Evolutionary conservation across 2,888 invertebrate genomes (phyloP).

Genomic region (Lathronympha strigana): DNA sequence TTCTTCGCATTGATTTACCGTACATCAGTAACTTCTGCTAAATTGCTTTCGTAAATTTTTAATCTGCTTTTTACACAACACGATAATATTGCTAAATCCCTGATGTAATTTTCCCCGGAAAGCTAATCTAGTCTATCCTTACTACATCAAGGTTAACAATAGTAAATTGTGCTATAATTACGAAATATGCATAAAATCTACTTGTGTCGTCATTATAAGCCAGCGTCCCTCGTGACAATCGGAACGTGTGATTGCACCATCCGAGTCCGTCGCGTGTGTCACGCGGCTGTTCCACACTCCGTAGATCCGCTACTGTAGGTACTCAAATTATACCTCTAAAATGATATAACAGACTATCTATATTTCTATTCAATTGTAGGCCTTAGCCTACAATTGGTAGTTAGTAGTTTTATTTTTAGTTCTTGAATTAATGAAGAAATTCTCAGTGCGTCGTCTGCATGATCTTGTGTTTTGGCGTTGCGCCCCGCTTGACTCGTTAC

Average conservation of each 20-base stretch:
- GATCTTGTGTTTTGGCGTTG: too few species aligned
- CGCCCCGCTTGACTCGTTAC: too few species aligned
- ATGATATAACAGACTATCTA: conserved; percentile 7
- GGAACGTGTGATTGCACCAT: conserved; percentile 63
- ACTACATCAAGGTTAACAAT: background rate
- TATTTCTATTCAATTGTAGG: background rate
- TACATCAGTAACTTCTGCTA: too few species aligned
- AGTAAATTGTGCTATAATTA: background rate
- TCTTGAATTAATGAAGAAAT: too few species aligned
- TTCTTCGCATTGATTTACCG: too few species aligned
- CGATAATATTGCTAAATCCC: too few species aligned
- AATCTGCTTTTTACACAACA: too few species aligned
- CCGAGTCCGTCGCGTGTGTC: conserved; percentile 63
- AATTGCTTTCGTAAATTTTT: too few species aligned
- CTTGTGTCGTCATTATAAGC: conserved; percentile 16
- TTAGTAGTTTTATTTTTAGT: too few species aligned
- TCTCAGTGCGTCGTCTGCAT: too few species aligned
- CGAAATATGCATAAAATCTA: conserved; percentile 20
- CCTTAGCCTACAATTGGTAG: too few species aligned
- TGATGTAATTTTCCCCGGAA: background rate
- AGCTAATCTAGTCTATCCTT: background rate
- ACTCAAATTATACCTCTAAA: background rate
- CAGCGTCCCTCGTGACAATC: conserved; percentile 57
- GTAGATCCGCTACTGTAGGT: conserved; percentile 22
- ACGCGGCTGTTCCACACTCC: conserved; percentile 54